Evolutionary conservation across 2,113 vertebrate species (phyloP), one percentile per base, ranked within the genome.

Genomic region (Hippopotamus amphibius): DNA sequence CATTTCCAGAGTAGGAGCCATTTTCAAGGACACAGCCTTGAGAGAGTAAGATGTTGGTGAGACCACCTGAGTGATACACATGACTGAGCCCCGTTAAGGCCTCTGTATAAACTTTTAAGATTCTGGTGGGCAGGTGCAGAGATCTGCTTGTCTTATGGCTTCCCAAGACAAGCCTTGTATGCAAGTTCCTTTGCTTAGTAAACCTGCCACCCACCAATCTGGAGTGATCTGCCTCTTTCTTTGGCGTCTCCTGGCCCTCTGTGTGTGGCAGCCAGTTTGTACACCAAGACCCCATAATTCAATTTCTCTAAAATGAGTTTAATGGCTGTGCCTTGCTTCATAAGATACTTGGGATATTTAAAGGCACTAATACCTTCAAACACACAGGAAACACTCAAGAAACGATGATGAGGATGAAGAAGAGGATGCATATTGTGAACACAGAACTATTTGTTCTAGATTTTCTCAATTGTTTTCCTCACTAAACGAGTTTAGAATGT

Each of bases 301-400:
- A 87, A 6, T 92, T 94, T 93, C 57, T 90, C 17, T 95, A 88
- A 76, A 92, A 68, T 93, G 33, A 28, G 33, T 82, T 7, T 57
- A 68, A 41, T 69, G 72, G 9, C 7, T 61, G 3, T 50, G 17
- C 30, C 8, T 80, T 50, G 68, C 6, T 71, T 85, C 48, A 46
- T 17, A 93, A 83, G 9, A 89, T 41, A 72, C 6, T 82, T 96
- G 21, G 57, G 50, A 74, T 14, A 37, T 69, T 92, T 95, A 95
- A 96, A 89, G 77, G 2, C 5, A 43, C 66, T 65, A 43, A 79
- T 88, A 22, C 19, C 66, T 82, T 93, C 12, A 55, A 71, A 66
- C n/a, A 79, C 22, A 83, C 30, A 89, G 22, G 14, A 76, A 69
- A 5, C 1, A 81, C 4, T 93, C 33, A 76, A 88, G 4, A 77